Base-by-base conservation (phyloP, 2,113 vertebrate species). In the Barnardius zonarius region DNA sequence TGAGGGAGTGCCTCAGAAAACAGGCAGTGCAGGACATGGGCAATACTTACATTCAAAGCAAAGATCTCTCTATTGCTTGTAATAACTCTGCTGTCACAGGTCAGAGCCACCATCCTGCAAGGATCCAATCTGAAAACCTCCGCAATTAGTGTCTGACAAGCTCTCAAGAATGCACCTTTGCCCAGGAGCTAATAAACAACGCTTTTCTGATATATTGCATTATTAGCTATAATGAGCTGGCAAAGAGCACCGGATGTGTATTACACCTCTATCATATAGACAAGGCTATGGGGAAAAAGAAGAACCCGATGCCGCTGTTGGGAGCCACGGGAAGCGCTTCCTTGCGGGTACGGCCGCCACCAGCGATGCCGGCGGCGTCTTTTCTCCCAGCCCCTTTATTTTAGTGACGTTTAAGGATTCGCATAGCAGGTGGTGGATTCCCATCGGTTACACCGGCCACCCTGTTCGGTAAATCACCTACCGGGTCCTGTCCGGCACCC, bases 101-200 rank as follows among this genome's bases (percentile, higher is more conserved):
- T 81, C 75, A 59, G 43, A 73, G 73, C 23, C 77, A 2, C 48
- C 9, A n/a, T 24, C 17, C 73, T 6, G 63, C 51, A 11, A 67
- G 57, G 57, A 10, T 9, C 12, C 63, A 6, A 4, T 7, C 43
- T 0, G 2, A 22, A 31, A 18, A 23, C 5, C 35, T 0, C 4
- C 0, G 1, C 69, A 2, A 4, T 9, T 63, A 1, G 19, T 5
- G 72, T 8, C 28, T 10, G 88, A 73, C 72, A 41, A 35, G 25
- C 73, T 69, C 76, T 76, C 43, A 13, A 67, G 78, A 30, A 51
- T 33, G n/a, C 64, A 35, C 78, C 73, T 88, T 75, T 83, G 57
- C 84, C 67, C 19, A 3, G 46, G 33, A 57, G 57, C 39, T 19
- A 46, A 54, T 10, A 48, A 77, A 74, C 91, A 39, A 28, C 43